Evolutionary conservation across 2,113 vertebrate species (phyloP), one percentile per base, ranked within the genome.

Genomic region (Carettochelys insculpta): DNA sequence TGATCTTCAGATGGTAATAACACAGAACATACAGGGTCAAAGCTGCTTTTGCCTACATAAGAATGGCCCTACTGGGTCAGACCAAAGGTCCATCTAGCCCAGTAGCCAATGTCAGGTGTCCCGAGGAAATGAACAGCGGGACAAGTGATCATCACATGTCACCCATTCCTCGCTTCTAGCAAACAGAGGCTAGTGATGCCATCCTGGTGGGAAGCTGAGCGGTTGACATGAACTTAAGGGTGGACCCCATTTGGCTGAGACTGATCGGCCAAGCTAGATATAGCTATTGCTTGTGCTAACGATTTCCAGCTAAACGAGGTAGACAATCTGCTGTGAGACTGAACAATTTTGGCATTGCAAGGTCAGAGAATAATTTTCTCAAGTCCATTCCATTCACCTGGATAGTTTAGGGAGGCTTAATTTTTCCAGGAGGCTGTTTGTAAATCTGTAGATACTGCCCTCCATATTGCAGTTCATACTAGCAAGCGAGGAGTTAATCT

Each of bases 1-100:
- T n/a, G 99, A 99, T 94, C 98, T 99, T 85, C 99, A 99, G 95
- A 99, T 99, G 99, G 99, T 99, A 98, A 68, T 88, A 89, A 27
- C 22, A 47, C 12, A 81, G 76, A 87, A 47, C 41, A 90, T 82
- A 81, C 38, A 34, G 68, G 38, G n/a, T 58, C 75, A 25, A 11
- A 50, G 80, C 90, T 83, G 41, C 50, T 77, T 53, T 53, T 65
- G 79, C n/a, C 83, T 77, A 82, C 48, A 50, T 10, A 50, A 50
- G 48, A 50, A 14, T 14, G 14, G 48, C 11, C 8, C 11, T 50
- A 11, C 48, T 50, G 48, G 48, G 48, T 50, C 14, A 50, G 48
- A 50, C 48, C 48, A 50, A 13, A 50, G 48, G 48, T 50, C 48
- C 14, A 50, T 50, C 48, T 50, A 50, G 14, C 48, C 48, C 48